A percentile compares a stretch with the other conserved stretches of the same genome.
Conservation (phyloP, 37 sponge, comb jelly and placozoan genomes). For the Oopsacas minuta region DNA sequence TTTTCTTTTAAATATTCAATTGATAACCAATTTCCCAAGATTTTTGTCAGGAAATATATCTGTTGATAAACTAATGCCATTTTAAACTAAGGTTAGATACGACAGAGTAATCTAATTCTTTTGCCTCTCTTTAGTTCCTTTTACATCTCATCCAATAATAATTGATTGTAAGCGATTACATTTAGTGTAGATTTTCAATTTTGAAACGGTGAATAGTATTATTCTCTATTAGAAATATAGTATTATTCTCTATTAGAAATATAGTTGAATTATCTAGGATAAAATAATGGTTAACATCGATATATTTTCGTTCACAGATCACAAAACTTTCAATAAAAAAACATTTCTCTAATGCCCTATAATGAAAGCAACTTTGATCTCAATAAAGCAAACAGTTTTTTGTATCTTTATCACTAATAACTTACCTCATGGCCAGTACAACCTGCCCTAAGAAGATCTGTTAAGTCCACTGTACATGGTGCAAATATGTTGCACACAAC, state of each 20-base stretch:
- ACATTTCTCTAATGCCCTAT: not conserved
- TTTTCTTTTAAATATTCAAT: not conserved
- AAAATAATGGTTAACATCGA: not conserved
- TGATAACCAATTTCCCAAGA: not conserved
- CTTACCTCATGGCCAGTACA: not conserved
- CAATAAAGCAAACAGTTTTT: not conserved
- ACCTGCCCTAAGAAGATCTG: not conserved
- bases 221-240: not conserved
- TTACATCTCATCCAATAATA: not conserved
- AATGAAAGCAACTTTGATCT: not conserved
- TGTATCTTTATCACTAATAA: not conserved
- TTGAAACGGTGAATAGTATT: not conserved
- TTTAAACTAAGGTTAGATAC: not conserved
- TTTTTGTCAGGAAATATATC: not conserved
- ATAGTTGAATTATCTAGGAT: not conserved
- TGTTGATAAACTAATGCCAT: not conserved
- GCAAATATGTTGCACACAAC: no score
- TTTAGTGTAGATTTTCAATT: not conserved
- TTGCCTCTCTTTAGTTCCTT: not conserved
- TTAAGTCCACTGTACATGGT: no score
- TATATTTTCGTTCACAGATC: not conserved
- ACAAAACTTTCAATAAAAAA: not conserved
- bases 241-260: not conserved
- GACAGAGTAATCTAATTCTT: not conserved
- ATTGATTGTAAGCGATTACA: not conserved